These are phyloP conservation scores for Tringa solitaria DNA, from an alignment of 2,113 vertebrate species.

Conservation along the genomic window DNA sequence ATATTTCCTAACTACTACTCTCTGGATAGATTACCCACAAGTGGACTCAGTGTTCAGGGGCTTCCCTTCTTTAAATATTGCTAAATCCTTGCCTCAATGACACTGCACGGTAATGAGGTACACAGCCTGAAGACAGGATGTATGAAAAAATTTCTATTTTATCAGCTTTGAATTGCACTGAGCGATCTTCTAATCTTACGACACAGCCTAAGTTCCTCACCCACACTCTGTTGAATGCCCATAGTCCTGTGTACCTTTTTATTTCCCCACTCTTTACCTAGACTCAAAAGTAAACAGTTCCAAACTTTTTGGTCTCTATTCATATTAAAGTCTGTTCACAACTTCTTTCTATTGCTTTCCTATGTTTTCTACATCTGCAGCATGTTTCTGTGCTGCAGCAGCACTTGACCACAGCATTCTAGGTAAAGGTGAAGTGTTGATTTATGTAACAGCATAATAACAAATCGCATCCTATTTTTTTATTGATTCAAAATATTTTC, in stretches of 20 bases:
- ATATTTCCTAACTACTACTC: neutral
- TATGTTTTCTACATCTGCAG: neutral
- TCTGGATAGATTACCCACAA: neutral
- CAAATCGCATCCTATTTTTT: slow-evolving; percentile 8
- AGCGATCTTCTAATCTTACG: neutral
- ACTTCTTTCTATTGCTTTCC: neutral
- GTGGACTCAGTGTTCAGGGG: neutral
- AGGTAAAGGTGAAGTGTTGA: neutral
- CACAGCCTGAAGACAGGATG: neutral
- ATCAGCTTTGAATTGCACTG: neutral
- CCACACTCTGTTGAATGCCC: neutral
- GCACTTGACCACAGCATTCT: neutral
- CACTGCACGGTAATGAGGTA: neutral
- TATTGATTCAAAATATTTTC: slow-evolving; percentile 37
- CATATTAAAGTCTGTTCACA: neutral
- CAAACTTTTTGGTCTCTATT: neutral
- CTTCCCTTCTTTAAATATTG: neutral
- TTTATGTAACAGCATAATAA: neutral
- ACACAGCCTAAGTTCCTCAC: neutral
- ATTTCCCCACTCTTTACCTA: neutral
- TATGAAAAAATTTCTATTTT: neutral
- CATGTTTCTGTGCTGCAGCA: neutral
- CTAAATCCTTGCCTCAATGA: neutral
- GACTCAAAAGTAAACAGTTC: neutral
- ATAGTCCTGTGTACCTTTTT: neutral